These are phyloP conservation scores for Anolis sagrei DNA, from an alignment of 2,113 vertebrate genomes.

Conservation along the genomic window DNA sequence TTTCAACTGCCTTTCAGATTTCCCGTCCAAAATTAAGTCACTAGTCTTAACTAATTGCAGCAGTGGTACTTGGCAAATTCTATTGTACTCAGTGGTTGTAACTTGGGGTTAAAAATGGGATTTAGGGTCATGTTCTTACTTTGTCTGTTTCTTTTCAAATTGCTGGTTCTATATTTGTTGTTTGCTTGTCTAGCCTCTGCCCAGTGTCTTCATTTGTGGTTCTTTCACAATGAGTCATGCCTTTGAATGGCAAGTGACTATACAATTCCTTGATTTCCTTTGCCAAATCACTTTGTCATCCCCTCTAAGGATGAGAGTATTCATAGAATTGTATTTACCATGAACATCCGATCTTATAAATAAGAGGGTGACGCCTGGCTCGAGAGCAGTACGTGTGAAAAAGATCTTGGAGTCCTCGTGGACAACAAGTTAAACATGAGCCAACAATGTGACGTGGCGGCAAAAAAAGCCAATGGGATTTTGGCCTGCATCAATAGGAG, in stretches of 20 bases:
- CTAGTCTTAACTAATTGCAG: too few species aligned
- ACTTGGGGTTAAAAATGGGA: too few species aligned
- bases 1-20: constrained; percentile 29
- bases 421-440: too few species aligned
- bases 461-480: too few species aligned
- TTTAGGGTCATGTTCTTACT: constrained; percentile 20
- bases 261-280: not conserved
- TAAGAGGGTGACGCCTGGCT: too few species aligned
- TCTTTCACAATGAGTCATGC: not conserved
- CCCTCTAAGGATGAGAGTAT: not conserved
- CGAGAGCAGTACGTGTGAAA: too few species aligned
- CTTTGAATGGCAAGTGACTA: not conserved
- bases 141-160: constrained; percentile 18
- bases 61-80: too few species aligned
- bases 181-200: not conserved
- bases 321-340: not conserved
- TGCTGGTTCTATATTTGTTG: not conserved
- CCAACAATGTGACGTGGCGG: too few species aligned
- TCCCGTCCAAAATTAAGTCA: not conserved
- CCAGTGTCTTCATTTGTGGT: not conserved
- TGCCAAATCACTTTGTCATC: not conserved
- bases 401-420: too few species aligned
- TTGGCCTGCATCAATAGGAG: too few species aligned
- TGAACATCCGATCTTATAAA: not conserved
- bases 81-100: too few species aligned